Evolutionary conservation across 2,797 vertebrate genomes (phyloP).

Genomic region (Helostoma temminkii): DNA sequence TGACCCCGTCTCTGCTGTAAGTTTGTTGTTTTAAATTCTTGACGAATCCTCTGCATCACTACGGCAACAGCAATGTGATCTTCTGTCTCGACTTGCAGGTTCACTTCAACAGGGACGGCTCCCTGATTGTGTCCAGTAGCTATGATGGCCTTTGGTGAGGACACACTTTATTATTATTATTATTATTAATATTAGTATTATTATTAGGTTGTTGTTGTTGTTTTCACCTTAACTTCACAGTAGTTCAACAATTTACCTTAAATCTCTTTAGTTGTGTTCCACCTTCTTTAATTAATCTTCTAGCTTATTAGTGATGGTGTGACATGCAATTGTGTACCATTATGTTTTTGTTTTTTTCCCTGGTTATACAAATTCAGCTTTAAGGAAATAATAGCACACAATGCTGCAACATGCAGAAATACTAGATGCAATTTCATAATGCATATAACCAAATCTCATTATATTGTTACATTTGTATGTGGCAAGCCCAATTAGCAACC

Average conservation of each 20-base stretch:
- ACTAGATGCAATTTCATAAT: too few species aligned
- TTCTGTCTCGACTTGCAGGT: slow-evolving; percentile 83
- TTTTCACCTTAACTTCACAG: too few species aligned
- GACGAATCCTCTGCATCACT: neutral
- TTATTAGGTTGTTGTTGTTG: too few species aligned
- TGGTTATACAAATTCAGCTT: too few species aligned
- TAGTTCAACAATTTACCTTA: too few species aligned
- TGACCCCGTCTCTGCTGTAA: slow-evolving; percentile 96
- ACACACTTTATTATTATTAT: neutral
- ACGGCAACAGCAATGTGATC: neutral
- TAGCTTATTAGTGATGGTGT: neutral
- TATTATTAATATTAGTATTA: neutral
- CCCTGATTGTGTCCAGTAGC: slow-evolving; percentile 98
- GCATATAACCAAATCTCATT: too few species aligned
- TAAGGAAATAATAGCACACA: too few species aligned
- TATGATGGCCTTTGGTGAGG: slow-evolving; percentile 96
- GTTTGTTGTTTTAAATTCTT: slow-evolving; percentile 51
- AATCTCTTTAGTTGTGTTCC: too few species aligned
- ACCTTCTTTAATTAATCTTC: too few species aligned
- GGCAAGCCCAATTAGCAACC: too few species aligned
- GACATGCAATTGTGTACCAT: neutral
- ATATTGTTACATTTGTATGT: too few species aligned
- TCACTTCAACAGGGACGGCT: slow-evolving; percentile 98
- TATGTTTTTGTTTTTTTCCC: neutral
- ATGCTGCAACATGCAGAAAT: too few species aligned